Conservation (phyloP, 2,113 vertebrate species). For the Bucco capensis region DNA sequence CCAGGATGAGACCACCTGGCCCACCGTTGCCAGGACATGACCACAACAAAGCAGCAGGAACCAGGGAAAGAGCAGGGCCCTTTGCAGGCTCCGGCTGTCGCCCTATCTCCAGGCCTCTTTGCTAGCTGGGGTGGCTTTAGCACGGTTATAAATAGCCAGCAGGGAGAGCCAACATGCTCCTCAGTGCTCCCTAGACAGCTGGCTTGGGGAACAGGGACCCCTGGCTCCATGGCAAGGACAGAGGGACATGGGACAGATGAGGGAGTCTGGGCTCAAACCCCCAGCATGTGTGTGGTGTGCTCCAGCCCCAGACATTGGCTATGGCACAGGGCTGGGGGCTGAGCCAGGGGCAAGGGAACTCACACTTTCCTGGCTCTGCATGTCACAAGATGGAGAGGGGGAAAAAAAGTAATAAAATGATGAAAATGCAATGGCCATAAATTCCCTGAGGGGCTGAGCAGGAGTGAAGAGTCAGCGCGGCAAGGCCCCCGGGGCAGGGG, state of each 20-base stretch:
- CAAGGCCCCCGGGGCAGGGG: fast-evolving
- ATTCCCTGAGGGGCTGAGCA: background rate
- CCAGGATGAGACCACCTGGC: background rate
- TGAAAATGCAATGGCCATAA: background rate
- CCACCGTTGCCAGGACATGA: fast-evolving
- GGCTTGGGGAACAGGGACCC: background rate
- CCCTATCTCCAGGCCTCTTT: background rate
- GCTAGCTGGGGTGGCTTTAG: background rate
- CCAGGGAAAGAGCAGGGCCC: background rate
- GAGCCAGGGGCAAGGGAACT: background rate
- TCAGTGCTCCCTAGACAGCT: background rate
- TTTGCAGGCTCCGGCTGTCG: background rate
- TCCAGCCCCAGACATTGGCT: background rate
- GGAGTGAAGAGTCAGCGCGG: fast-evolving
- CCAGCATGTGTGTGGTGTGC: fast-evolving
- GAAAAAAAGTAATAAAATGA: background rate
- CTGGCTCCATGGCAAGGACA: background rate
- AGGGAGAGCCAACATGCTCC: background rate
- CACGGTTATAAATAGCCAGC: background rate
- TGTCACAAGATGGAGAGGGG: background rate
- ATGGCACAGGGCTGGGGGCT: background rate
- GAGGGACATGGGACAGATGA: fast-evolving
- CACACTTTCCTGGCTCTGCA: background rate
- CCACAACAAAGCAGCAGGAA: background rate
- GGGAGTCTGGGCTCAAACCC: background rate